Percentiles rank a stretch among this genome's conserved stretches.
Conservation (phyloP, 2,888 invertebrate species). For the Schizotus pectinicornis region DNA sequence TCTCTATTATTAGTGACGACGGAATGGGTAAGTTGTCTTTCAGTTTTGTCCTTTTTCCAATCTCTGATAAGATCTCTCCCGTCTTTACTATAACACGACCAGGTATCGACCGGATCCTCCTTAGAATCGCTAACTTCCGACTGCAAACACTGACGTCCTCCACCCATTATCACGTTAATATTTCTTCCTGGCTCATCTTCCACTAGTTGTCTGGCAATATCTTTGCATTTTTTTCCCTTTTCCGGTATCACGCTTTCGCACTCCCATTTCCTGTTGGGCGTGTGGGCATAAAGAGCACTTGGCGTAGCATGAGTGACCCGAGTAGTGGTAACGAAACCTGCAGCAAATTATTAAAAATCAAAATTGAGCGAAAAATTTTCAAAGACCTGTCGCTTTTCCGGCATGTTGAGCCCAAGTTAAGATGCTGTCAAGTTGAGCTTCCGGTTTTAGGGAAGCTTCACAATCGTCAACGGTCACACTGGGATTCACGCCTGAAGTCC, state of each 20-base stretch:
- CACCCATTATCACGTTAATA: slow-evolving; percentile 86
- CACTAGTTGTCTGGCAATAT: slow-evolving; percentile 83
- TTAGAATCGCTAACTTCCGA: slow-evolving; percentile 62
- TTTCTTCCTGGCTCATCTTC: slow-evolving; percentile 79
- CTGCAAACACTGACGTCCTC: slow-evolving; percentile 74
- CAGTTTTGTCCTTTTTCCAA: slow-evolving; percentile 65
- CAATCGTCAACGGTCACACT: slow-evolving; percentile 71
- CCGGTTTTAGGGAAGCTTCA: slow-evolving; percentile 63
- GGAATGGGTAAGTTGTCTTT: slow-evolving; percentile 61
- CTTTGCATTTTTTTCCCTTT: slow-evolving; percentile 69
- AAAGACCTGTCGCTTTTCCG: slow-evolving; percentile 76
- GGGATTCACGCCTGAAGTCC: slow-evolving; percentile 78
- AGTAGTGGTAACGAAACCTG: slow-evolving; percentile 82
- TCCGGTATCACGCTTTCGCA: slow-evolving; percentile 73
- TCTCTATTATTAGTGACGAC: slow-evolving; percentile 74
- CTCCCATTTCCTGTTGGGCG: slow-evolving; percentile 79
- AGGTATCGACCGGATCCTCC: slow-evolving; percentile 60
- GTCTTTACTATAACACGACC: slow-evolving; percentile 70
- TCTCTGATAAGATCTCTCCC: slow-evolving; percentile 75
- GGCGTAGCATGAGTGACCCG: slow-evolving; percentile 91
- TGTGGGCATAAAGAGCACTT: slow-evolving; percentile 78
- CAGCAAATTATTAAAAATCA: too few species aligned
- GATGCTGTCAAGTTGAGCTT: slow-evolving; percentile 68
- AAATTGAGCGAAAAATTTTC: slow-evolving; percentile 46
- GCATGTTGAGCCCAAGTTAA: slow-evolving; percentile 75